A percentile compares a stretch with the other conserved stretches of the same genome.
Conservation (phyloP, 2,797 vertebrate species). For the Cossypha polioptera region DNA sequence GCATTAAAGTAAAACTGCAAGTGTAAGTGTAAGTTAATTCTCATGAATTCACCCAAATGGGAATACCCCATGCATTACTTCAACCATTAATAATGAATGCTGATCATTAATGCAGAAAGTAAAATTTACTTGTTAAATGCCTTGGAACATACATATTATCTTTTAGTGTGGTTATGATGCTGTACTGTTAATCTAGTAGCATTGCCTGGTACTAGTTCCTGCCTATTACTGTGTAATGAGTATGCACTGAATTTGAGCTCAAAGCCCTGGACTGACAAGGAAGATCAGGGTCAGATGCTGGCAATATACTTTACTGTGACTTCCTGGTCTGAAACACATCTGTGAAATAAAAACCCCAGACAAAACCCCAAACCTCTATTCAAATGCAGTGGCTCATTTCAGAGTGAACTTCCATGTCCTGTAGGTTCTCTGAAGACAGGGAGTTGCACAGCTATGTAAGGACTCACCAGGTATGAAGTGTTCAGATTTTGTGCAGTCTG, state of each 20-base stretch:
- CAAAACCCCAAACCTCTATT: background rate
- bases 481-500: background rate
- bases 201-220: background rate
- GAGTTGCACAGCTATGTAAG: background rate
- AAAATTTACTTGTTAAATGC: constrained; percentile 14
- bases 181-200: background rate
- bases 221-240: background rate
- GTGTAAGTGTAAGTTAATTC: background rate
- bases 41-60: background rate
- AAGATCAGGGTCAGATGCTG: background rate
- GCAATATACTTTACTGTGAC: background rate
- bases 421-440: background rate
- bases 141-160: background rate
- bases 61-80: background rate
- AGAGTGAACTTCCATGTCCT: background rate
- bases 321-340: background rate
- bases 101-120: background rate
- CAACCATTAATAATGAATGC: background rate
- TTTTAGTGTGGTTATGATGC: background rate
- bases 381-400: background rate
- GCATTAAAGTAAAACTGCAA: background rate
- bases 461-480: background rate
- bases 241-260: background rate
- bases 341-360: background rate
- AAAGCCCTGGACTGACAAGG: background rate